Conservation (phyloP, 2,888 invertebrate genomes). For the Graphium colonna region DNA sequence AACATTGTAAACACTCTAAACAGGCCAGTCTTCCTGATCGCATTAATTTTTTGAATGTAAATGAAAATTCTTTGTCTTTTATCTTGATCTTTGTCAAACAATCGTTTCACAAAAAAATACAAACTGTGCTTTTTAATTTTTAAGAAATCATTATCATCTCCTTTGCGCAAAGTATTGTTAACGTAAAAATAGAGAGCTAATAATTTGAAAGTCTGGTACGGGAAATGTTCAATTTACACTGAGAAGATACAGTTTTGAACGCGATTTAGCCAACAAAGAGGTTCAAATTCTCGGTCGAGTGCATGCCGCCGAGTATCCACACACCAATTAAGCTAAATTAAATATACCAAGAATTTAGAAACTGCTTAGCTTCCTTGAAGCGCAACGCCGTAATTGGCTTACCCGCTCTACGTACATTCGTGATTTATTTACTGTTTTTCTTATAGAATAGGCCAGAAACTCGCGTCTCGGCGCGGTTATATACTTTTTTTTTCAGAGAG, state of each 20-base stretch:
- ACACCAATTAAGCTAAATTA: conserved; percentile 77
- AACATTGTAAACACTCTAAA: too few relatives aligned
- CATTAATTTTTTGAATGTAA: too few relatives aligned
- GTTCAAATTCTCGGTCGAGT: conserved; percentile 73
- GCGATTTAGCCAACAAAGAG: conserved; percentile 69
- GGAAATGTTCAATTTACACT: conserved; percentile 19
- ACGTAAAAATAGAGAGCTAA: background rate
- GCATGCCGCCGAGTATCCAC: conserved; percentile 65
- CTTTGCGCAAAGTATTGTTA: background rate
- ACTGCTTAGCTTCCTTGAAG: conserved; percentile 78
- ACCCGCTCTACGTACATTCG: conserved; percentile 63
- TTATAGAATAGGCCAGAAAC: conserved; percentile 36
- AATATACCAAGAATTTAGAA: conserved; percentile 80
- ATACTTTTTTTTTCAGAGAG: conserved; percentile 40
- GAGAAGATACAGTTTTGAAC: conserved; percentile 58
- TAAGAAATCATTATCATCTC: background rate
- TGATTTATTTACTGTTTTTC: conserved; percentile 66
- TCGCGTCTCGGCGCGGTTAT: conserved; percentile 36
- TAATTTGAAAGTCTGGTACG: conserved; percentile 13
- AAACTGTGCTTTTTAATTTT: background rate
- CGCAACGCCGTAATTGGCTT: conserved; percentile 77
- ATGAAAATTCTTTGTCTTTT: too few relatives aligned
- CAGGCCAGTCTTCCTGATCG: too few relatives aligned
- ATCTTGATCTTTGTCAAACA: background rate
- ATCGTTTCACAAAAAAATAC: background rate